Evolutionary conservation across 2,113 vertebrate species (phyloP), one percentile per base, ranked within the genome.

Genomic region (Macrotus californicus): DNA sequence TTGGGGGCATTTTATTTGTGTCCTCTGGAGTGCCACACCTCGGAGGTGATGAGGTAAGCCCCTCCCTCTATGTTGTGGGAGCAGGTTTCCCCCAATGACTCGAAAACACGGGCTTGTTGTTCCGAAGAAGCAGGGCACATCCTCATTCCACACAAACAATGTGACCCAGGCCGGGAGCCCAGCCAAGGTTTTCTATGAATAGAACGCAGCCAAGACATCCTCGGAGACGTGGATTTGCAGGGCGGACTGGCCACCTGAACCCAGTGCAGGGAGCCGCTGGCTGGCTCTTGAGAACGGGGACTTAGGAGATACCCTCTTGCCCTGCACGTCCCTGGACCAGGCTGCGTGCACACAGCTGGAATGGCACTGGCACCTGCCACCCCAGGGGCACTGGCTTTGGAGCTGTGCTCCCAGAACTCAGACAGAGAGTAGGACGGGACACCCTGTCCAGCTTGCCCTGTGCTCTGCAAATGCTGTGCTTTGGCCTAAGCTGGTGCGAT

Each of bases 121-220:
- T 98, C 98, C 96, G 98, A 98, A 98, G 97, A 96, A 97, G 95
- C 92, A 72, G 96, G 97, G 70, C 89, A 98, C 97, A 98, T 96
- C 97, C 98, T 98, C 92, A 96, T 77, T 98, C 95, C 61, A 48
- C 36, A 91, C 97, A 98, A 98, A 98, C 98, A 98, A 98, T 98
- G 95, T 96, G 97, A 97, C 97, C 86, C 95, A 77, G 98, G 92
- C 93, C 94, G 98, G 98, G 98, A 98, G 96, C 48, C 83, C 10
- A 94, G 98, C 98, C 98, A 98, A 96, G 77, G 29, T 36, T 73
- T 94, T 72, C 95, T 98, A 98, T 98, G 97, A 98, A 98, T 98
- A 98, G 97, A 86, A 94, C 73, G 93, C 73, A 89, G 85, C 92
- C 75, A 93, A 92, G 93, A 88, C 97, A 92, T 54, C 91, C 92